These are phyloP conservation scores for Globodera ellingtonae DNA, from an alignment of 1,140 invertebrate species.

Conservation along the genomic window DNA sequence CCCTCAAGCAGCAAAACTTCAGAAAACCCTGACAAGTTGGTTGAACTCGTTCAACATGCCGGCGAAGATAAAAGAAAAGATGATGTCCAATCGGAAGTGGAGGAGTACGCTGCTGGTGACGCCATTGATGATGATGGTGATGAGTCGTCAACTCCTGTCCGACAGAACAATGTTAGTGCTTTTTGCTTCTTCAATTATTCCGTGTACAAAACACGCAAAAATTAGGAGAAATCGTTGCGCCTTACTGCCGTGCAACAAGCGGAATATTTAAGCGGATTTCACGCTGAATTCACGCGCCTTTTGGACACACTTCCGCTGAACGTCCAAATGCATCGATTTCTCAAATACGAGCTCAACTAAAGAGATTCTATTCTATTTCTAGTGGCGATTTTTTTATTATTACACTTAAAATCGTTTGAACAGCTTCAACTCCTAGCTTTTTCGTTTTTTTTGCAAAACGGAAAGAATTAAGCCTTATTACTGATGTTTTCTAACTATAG, in stretches of 20 bases:
- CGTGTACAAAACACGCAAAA: not conserved
- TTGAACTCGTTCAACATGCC: not conserved
- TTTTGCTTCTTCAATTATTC: not conserved
- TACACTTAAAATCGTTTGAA: too few species aligned
- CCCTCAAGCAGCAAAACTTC: not conserved
- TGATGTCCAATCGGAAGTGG: not conserved
- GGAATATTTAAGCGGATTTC: conserved; percentile 11
- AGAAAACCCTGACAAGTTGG: not conserved
- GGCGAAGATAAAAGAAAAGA: not conserved
- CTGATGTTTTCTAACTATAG: too few species aligned
- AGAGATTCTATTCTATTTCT: not conserved
- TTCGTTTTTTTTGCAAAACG: too few species aligned
- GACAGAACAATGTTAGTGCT: not conserved
- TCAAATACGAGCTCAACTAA: conserved; percentile 27
- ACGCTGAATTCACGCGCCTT: conserved; percentile 15
- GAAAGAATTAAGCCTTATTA: too few species aligned
- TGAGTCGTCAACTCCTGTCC: not conserved
- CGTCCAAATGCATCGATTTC: conserved; percentile 27
- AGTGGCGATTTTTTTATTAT: too few species aligned
- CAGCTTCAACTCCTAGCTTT: too few species aligned
- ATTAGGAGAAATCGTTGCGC: not conserved
- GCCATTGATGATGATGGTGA: not conserved
- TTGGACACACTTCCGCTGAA: conserved; percentile 23
- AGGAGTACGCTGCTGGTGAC: not conserved
- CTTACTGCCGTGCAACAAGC: conserved; percentile 1